Base-by-base conservation (phyloP, 2,888 invertebrate species). In the Teinopalpus imperialis region DNA sequence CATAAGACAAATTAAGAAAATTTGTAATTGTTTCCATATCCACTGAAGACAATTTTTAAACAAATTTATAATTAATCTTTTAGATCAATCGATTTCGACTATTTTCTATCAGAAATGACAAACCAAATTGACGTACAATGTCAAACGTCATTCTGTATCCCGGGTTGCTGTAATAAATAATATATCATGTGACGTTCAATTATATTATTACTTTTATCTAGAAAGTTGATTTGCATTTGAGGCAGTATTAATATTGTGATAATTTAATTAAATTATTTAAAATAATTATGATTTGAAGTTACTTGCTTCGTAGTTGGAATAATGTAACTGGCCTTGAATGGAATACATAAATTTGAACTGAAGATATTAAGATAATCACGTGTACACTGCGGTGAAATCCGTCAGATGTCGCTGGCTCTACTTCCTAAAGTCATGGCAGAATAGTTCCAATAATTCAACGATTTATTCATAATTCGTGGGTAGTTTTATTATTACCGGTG, bases 391-490 rank as follows among this genome's bases (percentile, higher is more conserved):
- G 56, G 27, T 53, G 48, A 59, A 48, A 47, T 62, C 63, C 75
- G 75, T 68, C 79, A 86, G 88, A 86, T 86, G 87, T 81, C 87
- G 81, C 78, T 73, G 74, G 71, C 77, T 73, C 69, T 72, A 73
- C 66, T 74, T 67, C 64, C 62, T 72, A 71, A 83, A 79, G 81
- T 87, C 81, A 88, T 88, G 87, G 88, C 82, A 81, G 81, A 87
- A 82, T 76, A 82, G 79, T 73, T 81, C 77, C 76, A 75, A 60
- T 75, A 77, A 81, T 81, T 81, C 77, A 65, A 72, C 76, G 73
- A 75, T 81, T 81, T 77, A 77, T 70, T 66, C 51, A 52, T 72
- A 75, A 71, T 80, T 86, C 68, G 87, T 81, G 82, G 88, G 87
- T 88, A 87, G 85, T 78, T 78, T 80, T 76, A 71, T 72, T 72